Evolutionary conservation across 2,888 invertebrate genomes (phyloP).

Genomic region (Notocelia uddmanniana): DNA sequence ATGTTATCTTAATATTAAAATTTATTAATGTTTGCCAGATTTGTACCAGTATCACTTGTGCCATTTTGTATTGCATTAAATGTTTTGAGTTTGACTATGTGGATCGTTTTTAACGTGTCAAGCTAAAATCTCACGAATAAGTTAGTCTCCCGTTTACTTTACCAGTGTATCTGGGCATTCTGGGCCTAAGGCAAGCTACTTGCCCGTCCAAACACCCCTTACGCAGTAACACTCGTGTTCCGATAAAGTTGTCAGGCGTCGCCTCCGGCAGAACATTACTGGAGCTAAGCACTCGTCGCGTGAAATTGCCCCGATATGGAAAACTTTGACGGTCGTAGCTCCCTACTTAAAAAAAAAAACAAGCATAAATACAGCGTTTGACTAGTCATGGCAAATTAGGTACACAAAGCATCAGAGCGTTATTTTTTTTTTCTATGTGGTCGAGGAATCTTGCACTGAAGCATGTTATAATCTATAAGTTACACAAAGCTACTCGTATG

Average conservation of each 20-base stretch:
- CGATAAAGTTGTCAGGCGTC: slow-evolving; percentile 30
- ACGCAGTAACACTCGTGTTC: slow-evolving; percentile 25
- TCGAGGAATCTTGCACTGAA: too few relatives aligned
- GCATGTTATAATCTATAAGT: too few relatives aligned
- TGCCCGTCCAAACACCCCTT: slow-evolving; percentile 10
- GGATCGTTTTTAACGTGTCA: neutral
- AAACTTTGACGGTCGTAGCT: slow-evolving; percentile 18
- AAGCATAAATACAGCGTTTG: neutral
- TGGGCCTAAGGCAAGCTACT: neutral
- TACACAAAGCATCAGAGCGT: too few relatives aligned
- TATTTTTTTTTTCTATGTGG: too few relatives aligned
- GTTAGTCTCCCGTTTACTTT: neutral
- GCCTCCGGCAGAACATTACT: slow-evolving; percentile 38
- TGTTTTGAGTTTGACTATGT: too few relatives aligned
- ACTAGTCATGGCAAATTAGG: neutral
- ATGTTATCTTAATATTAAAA: too few relatives aligned
- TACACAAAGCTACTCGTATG: too few relatives aligned
- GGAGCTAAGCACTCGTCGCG: slow-evolving; percentile 37
- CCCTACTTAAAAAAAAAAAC: neutral
- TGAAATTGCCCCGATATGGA: slow-evolving; percentile 29
- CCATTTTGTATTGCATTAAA: too few relatives aligned
- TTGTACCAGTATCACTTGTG: too few relatives aligned
- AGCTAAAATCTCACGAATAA: neutral
- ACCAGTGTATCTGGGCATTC: neutral
- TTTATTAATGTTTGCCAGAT: too few relatives aligned